A percentile compares a stretch with the other conserved stretches of the same genome.
These are phyloP conservation scores for Entomyzon cyanotis DNA, from an alignment of 2,113 vertebrate species.

Conservation along the genomic window DNA sequence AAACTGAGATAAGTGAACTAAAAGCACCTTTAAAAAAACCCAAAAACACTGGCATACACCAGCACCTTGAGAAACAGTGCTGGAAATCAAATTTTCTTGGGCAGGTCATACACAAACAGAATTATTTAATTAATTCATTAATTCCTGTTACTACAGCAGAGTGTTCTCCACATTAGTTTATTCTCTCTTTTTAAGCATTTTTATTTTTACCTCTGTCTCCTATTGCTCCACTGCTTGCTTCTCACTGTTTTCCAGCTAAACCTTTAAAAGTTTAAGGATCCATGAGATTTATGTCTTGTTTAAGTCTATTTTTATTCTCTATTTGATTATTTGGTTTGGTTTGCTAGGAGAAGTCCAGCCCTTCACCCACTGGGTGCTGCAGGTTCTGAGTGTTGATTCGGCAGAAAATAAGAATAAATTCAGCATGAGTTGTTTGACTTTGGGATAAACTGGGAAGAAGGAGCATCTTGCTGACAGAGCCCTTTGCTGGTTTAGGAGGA, in stretches of 20 bases:
- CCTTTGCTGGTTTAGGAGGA: neutral
- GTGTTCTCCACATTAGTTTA: neutral
- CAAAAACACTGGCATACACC: fast-evolving
- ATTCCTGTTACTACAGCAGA: neutral
- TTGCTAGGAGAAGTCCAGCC: neutral
- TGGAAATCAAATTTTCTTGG: neutral
- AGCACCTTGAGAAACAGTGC: fast-evolving
- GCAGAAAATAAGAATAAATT: neutral
- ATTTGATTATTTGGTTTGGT: neutral
- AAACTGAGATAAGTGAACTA: neutral
- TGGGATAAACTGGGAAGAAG: neutral
- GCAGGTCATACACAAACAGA: too few relatives aligned
- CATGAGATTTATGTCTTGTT: neutral
- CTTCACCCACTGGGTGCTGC: neutral
- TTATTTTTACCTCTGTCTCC: neutral
- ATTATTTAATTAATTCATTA: neutral
- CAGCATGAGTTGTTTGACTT: neutral
- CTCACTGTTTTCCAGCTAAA: neutral
- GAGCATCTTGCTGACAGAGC: neutral
- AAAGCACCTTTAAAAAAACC: neutral
- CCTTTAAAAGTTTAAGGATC: neutral
- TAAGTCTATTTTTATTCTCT: neutral
- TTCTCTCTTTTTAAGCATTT: neutral
- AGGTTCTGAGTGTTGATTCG: neutral
- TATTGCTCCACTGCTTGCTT: neutral